Percentiles rank a stretch among this genome's conserved stretches.
Evolutionary conservation across 2,888 invertebrate genomes (phyloP).

Genomic region (Cephus runcator): DNA sequence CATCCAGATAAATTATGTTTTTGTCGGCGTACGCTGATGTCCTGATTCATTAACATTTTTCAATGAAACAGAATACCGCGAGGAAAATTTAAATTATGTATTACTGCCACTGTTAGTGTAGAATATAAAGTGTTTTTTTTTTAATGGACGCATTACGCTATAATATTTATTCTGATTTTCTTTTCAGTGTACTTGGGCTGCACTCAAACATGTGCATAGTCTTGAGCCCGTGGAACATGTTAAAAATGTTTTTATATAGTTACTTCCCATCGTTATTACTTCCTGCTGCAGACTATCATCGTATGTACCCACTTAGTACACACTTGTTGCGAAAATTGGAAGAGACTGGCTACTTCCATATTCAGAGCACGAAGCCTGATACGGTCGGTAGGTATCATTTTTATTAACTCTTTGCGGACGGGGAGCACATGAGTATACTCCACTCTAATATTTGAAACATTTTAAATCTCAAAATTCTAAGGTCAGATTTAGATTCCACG

Average conservation of each 20-base stretch:
- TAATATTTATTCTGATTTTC: background rate
- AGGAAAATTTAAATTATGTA: background rate
- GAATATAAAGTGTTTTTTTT: background rate
- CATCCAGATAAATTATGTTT: background rate
- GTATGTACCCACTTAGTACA: slow-evolving; percentile 48
- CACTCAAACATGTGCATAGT: slow-evolving; percentile 67
- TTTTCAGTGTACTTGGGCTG: slow-evolving; percentile 65
- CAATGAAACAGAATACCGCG: background rate
- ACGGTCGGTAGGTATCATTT: slow-evolving; percentile 70
- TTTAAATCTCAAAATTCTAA: too few species aligned
- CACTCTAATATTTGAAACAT: too few species aligned
- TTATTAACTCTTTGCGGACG: background rate
- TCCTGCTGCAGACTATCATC: slow-evolving; percentile 39
- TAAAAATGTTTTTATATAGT: slow-evolving; percentile 42
- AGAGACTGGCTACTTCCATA: slow-evolving; percentile 62
- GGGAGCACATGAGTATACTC: too few species aligned
- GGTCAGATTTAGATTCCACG: too few species aligned
- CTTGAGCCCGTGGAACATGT: slow-evolving; percentile 28
- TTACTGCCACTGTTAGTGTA: background rate
- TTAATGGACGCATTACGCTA: background rate
- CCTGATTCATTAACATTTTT: background rate
- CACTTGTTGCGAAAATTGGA: slow-evolving; percentile 33
- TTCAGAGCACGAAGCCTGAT: slow-evolving; percentile 81
- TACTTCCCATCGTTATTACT: slow-evolving; percentile 49
- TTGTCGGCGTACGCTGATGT: background rate